Percentiles rank a stretch among this genome's conserved stretches.
These are phyloP conservation scores for Dendropsophus ebraccatus DNA, from an alignment of 2,113 vertebrate genomes.

Conservation along the genomic window DNA sequence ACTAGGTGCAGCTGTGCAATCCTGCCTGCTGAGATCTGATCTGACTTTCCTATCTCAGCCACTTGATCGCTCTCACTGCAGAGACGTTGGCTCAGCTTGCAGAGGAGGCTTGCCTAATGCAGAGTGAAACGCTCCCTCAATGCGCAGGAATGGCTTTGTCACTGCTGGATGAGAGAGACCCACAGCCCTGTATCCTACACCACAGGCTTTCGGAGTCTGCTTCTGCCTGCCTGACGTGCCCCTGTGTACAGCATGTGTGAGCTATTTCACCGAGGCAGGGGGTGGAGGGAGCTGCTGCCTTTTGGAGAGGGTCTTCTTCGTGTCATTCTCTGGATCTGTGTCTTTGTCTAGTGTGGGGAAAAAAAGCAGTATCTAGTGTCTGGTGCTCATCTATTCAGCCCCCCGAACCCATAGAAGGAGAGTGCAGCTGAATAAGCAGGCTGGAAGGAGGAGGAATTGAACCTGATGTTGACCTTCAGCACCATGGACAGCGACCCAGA, in stretches of 20 bases:
- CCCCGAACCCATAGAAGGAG: background rate
- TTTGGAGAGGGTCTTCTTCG: slow-evolving; percentile 23
- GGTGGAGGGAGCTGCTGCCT: slow-evolving; percentile 49
- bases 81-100: slow-evolving; percentile 61
- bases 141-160: slow-evolving; percentile 64
- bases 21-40: slow-evolving; percentile 67
- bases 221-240: background rate
- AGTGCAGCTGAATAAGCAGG: background rate
- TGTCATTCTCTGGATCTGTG: background rate
- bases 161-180: slow-evolving; percentile 57
- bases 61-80: slow-evolving; percentile 66
- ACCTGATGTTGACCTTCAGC: slow-evolving; percentile 53
- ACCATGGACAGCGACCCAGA: slow-evolving; percentile 31
- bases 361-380: background rate
- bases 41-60: slow-evolving; percentile 65
- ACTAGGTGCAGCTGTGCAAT: slow-evolving; percentile 60
- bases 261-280: slow-evolving; percentile 16
- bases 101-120: slow-evolving; percentile 64
- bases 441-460: slow-evolving; percentile 3
- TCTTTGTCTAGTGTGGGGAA: slow-evolving; percentile 9
- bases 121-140: slow-evolving; percentile 62
- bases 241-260: slow-evolving; percentile 27
- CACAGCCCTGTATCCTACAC: slow-evolving; percentile 28
- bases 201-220: background rate
- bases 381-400: background rate